A percentile compares a stretch with the other conserved stretches of the same genome.
These are phyloP conservation scores for Falco peregrinus DNA, from an alignment of 2,797 vertebrate species.

Conservation along the genomic window DNA sequence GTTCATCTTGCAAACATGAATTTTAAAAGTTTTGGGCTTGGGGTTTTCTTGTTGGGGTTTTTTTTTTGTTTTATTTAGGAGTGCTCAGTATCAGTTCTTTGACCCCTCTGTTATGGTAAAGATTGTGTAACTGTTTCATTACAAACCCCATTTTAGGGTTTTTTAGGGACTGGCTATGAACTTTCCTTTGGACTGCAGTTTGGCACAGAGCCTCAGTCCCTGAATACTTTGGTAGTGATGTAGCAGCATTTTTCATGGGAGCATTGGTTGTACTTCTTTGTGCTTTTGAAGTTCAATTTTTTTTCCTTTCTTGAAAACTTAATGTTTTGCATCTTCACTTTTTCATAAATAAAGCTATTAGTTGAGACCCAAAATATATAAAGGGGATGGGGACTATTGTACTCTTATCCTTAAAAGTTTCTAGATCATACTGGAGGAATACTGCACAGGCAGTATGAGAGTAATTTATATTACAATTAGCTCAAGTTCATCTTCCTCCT, in stretches of 20 bases:
- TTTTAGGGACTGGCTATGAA: conserved; percentile 18
- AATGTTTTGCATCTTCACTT: conserved; percentile 23
- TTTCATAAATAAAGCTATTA: conserved; percentile 50
- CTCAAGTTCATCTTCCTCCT: neutral
- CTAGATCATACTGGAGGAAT: neutral
- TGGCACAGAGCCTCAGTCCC: conserved; percentile 13
- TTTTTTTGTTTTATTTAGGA: conserved; percentile 39
- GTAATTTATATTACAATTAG: neutral
- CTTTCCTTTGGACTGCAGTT: neutral
- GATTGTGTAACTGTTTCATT: conserved; percentile 39
- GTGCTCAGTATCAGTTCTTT: conserved; percentile 33
- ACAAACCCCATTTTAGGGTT: conserved; percentile 51
- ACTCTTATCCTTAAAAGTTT: conserved; percentile 31
- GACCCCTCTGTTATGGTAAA: conserved; percentile 35
- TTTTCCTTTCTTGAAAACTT: conserved; percentile 1
- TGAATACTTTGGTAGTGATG: conserved; percentile 30
- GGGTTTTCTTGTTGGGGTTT: neutral
- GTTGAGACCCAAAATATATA: conserved; percentile 10
- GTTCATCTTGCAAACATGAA: conserved; percentile 36
- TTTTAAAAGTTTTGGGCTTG: neutral
- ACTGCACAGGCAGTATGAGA: neutral
- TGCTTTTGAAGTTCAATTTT: neutral
- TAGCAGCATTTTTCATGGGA: conserved; percentile 41
- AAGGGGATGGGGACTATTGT: conserved; percentile 23
- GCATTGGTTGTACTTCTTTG: conserved; percentile 16